phyloP scores from a whole-genome alignment of 2,888 invertebrate genomes.

The Tinea trinotella region DNA sequence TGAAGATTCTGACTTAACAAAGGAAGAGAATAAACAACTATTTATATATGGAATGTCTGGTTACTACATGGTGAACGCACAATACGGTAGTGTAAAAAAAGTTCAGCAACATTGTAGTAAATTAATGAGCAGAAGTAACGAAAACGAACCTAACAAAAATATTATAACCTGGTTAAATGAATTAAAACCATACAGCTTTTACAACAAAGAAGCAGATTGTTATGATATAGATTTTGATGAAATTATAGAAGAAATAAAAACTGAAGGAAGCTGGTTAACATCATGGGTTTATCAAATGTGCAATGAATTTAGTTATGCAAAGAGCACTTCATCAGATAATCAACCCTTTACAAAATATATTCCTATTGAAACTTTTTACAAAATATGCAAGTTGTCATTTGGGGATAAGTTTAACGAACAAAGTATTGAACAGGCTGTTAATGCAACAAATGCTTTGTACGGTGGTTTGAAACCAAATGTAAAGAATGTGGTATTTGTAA shows the following conservation, averaged over 20 bases:
- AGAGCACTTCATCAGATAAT: conserved; percentile 69
- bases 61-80: conserved; percentile 40
- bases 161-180: conserved; percentile 7
- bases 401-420: conserved; percentile 46
- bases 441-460: conserved; percentile 59
- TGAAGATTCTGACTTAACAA: conserved; percentile 38
- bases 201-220: conserved; percentile 34
- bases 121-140: conserved; percentile 26
- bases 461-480: conserved; percentile 61
- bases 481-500: conserved; percentile 69
- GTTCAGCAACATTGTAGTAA: conserved; percentile 40
- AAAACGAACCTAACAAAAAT: conserved; percentile 27
- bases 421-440: conserved; percentile 45
- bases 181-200: conserved; percentile 24
- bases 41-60: conserved; percentile 42
- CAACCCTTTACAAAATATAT: conserved; percentile 73
- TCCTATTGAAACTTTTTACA: conserved; percentile 48
- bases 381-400: conserved; percentile 50
- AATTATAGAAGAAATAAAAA: conserved; percentile 34
- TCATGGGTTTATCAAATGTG: conserved; percentile 83
- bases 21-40: conserved; percentile 42
- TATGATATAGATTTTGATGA: conserved; percentile 41
- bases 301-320: conserved; percentile 83
- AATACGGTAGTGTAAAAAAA: conserved; percentile 38
- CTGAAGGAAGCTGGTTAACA: conserved; percentile 30